Conservation (phyloP, 2,888 invertebrate species). For the Entomobrya proxima region DNA sequence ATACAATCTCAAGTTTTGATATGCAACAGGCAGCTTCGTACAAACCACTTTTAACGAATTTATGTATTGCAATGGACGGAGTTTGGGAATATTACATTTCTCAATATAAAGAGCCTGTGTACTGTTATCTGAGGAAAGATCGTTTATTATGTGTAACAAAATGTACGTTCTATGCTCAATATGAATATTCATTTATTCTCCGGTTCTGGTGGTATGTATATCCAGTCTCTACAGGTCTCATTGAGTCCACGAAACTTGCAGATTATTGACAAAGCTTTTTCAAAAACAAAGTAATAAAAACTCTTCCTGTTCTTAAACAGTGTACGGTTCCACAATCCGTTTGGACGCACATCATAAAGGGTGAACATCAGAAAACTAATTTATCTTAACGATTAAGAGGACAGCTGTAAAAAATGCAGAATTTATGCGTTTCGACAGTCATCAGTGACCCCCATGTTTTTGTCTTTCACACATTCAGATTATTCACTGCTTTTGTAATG, state of each 20-base stretch:
- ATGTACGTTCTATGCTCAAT: neutral
- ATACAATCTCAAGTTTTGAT: neutral
- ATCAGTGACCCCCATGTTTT: constrained; percentile 24
- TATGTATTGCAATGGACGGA: too few relatives aligned
- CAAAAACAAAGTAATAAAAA: constrained; percentile 7
- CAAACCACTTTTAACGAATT: too few relatives aligned
- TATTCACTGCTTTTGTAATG: neutral
- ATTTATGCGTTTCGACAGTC: constrained; percentile 49
- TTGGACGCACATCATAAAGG: constrained; percentile 26
- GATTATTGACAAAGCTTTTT: constrained; percentile 46
- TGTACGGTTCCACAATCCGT: neutral
- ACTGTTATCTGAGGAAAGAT: constrained; percentile 4
- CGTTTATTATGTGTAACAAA: neutral
- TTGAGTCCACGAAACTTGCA: neutral
- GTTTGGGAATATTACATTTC: too few relatives aligned
- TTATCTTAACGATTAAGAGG: constrained; percentile 26
- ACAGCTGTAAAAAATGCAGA: constrained; percentile 56
- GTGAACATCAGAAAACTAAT: constrained; percentile 28
- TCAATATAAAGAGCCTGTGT: too few relatives aligned
- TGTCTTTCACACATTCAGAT: neutral
- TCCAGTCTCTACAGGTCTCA: neutral
- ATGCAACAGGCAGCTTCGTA: constrained; percentile 56
- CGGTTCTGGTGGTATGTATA: neutral
- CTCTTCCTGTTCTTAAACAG: neutral
- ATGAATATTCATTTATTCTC: constrained; percentile 18